A percentile compares a stretch with the other conserved stretches of the same genome.
Conservation (phyloP, 1,140 invertebrate genomes). For the Drosophila bifasciata region DNA sequence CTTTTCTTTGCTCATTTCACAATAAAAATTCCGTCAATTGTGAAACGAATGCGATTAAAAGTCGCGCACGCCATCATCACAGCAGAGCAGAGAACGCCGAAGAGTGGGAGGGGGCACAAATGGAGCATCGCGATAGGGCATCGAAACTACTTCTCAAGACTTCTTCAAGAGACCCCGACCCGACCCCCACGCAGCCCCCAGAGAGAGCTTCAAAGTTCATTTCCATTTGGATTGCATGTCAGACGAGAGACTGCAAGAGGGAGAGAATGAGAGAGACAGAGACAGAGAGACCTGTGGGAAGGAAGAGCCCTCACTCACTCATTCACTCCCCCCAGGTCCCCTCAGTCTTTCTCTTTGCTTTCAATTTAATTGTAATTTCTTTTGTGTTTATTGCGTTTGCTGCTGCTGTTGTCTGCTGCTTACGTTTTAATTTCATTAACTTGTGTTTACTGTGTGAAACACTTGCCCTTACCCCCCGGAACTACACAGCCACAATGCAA, state of each 20-base stretch:
- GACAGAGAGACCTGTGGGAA: conserved; percentile 15
- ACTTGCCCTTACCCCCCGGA: conserved; percentile 51
- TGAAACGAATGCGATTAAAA: conserved; percentile 80
- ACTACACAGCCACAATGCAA: too few species aligned
- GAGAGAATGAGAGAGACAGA: background rate
- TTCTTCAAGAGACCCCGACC: conserved; percentile 21
- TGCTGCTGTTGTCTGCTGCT: conserved; percentile 59
- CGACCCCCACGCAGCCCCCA: conserved; percentile 60
- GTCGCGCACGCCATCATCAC: conserved; percentile 63
- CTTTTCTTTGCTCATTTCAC: conserved; percentile 57
- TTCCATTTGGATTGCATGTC: conserved; percentile 78
- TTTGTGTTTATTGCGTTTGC: conserved; percentile 78
- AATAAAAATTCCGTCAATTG: conserved; percentile 78
- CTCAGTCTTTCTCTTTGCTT: conserved; percentile 57
- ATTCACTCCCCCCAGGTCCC: background rate
- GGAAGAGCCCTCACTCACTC: conserved; percentile 18
- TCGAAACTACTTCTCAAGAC: conserved; percentile 38
- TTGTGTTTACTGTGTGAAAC: conserved; percentile 79
- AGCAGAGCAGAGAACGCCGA: conserved; percentile 27
- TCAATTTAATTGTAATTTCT: conserved; percentile 82
- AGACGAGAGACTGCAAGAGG: conserved; percentile 24
- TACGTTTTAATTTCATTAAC: conserved; percentile 82
- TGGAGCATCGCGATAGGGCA: conserved; percentile 73
- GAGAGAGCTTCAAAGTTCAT: conserved; percentile 62
- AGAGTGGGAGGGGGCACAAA: conserved; percentile 30